Conservation (phyloP, 2,888 invertebrate genomes). For the Acanthosoma haemorrhoidale region DNA sequence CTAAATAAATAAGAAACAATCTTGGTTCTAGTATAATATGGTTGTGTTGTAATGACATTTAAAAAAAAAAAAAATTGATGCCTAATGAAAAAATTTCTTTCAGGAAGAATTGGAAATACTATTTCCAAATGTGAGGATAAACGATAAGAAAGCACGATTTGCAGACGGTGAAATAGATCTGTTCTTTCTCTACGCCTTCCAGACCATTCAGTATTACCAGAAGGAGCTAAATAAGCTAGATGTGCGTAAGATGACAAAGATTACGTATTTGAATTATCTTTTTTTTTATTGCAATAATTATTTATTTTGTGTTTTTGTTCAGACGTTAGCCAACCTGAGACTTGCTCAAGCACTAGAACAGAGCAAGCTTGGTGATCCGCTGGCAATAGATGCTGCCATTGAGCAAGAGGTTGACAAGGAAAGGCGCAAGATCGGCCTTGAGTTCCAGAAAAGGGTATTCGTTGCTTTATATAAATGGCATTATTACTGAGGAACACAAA, state of each 20-base stretch:
- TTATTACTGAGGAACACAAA: too few relatives aligned
- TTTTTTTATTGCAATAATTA: background rate
- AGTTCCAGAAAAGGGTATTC: constrained; percentile 70
- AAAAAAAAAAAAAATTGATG: too few relatives aligned
- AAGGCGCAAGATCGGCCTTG: constrained; percentile 58
- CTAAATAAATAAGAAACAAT: background rate
- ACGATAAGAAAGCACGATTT: constrained; percentile 58
- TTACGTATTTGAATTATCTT: background rate
- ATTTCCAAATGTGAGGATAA: constrained; percentile 65
- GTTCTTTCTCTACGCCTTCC: constrained; percentile 71
- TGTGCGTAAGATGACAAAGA: constrained; percentile 45
- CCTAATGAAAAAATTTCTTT: too few relatives aligned
- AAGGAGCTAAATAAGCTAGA: constrained; percentile 69
- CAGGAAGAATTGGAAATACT: constrained; percentile 61
- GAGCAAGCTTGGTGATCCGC: constrained; percentile 54
- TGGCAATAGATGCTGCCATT: constrained; percentile 51
- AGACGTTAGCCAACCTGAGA: constrained; percentile 58
- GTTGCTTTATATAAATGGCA: too few relatives aligned
- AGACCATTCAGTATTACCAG: constrained; percentile 69
- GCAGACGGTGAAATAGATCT: constrained; percentile 66
- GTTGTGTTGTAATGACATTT: too few relatives aligned
- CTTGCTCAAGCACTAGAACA: constrained; percentile 60
- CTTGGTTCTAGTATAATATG: too few relatives aligned
- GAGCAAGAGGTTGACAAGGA: constrained; percentile 66
- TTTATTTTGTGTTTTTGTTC: too few relatives aligned